Conservation (phyloP, 2,113 vertebrate species). For the Semicossyphus pulcher region DNA sequence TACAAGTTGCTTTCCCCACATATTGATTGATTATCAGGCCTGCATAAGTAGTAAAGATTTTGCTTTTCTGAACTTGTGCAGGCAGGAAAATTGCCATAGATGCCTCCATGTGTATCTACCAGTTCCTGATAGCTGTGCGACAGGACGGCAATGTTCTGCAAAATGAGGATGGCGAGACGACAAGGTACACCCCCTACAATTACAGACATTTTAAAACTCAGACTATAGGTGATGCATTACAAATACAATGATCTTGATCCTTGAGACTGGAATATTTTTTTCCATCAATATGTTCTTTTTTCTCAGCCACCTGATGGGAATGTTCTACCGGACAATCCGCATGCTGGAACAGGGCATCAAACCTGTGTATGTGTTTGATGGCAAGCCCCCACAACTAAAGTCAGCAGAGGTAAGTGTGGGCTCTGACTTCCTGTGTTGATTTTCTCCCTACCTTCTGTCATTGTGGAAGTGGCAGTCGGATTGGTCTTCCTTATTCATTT, state of each 20-base stretch:
- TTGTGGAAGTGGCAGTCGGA: not conserved
- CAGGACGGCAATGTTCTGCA: constrained; percentile 94
- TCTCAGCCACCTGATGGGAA: constrained; percentile 93
- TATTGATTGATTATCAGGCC: not conserved
- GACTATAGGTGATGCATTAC: not conserved
- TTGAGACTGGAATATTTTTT: not conserved
- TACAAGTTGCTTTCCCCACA: not conserved
- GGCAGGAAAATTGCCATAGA: constrained; percentile 95
- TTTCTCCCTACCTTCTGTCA: not conserved
- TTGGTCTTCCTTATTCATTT: too few relatives aligned
- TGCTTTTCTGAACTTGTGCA: constrained; percentile 35
- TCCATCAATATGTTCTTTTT: not conserved
- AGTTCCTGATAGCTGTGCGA: constrained; percentile 96
- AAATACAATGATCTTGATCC: not conserved
- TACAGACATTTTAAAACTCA: not conserved
- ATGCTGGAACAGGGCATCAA: constrained; percentile 97
- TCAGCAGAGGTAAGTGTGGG: constrained; percentile 87
- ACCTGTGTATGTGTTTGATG: constrained; percentile 95
- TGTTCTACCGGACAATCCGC: constrained; percentile 98
- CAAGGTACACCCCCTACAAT: constrained; percentile 81
- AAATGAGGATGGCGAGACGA: constrained; percentile 95
- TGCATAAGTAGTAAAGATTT: too few relatives aligned
- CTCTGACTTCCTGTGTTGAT: not conserved
- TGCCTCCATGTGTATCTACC: constrained; percentile 99
- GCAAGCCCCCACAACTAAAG: constrained; percentile 95